Base-by-base conservation (phyloP, 2,113 vertebrate species). In the Pteropus alecto region DNA sequence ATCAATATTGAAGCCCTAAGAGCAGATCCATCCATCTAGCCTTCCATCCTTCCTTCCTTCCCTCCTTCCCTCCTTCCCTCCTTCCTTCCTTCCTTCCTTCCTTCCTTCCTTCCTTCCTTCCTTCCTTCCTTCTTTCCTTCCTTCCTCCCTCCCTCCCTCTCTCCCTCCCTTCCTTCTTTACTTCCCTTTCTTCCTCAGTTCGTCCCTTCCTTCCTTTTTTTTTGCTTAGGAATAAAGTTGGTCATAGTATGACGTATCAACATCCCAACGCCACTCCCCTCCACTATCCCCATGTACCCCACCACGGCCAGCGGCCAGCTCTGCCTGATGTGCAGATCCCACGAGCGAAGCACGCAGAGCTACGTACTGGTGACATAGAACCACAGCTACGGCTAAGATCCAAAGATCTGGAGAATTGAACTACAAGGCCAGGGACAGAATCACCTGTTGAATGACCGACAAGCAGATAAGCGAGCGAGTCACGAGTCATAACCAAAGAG, bases 401-500 rank as follows among this genome's bases (percentile, higher is more conserved):
- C 24, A 4, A 26, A 28, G 28, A 43, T 14, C 48, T 22, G 7
- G 11, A 41, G 12, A 38, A 76, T 35, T 41, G 68, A 41, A 41
- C 15, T 2, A 3, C 14, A 65, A 3, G 21, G 1, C 7, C 22
- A 4, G 41, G 46, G 46, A 10, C 12, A 13, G 46, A 19, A 3
- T 33, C 15, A 22, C 5, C 1, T 4, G 41, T 1, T 2, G 19
- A 43, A 22, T 8, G 12, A 14, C 10, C 21, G 5, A 68, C 41
- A 48, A 74, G 28, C 4, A 22, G 26, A 21, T 2, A 30, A 0
- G 8, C 19, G 63, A 3, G 13, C 0, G 12, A 24, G 7, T 43
- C 13, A 19, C 11, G 12, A 15, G 21, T 14, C 0, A 41, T 1
- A 2, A 4, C 41, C 16, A 11, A 24, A 51, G 19, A 56, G 26